These are phyloP conservation scores for Wasmannia auropunctata DNA, from an alignment of 1,140 invertebrate genomes.

Conservation along the genomic window DNA sequence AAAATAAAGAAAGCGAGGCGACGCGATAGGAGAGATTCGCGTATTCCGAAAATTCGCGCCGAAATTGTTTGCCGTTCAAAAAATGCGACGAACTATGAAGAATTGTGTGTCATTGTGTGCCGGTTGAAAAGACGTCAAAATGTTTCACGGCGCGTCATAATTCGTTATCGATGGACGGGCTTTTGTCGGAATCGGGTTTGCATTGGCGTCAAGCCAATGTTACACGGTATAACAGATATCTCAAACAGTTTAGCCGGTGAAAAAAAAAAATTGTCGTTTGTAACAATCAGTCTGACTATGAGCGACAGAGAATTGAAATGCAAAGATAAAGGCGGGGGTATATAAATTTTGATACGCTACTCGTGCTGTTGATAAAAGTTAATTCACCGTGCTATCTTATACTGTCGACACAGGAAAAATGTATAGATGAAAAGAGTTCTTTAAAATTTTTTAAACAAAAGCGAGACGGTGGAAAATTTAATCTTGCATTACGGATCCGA, in stretches of 20 bases:
- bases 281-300: not conserved
- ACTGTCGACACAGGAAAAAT: too few species aligned
- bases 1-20: not conserved
- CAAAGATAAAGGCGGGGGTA: not conserved
- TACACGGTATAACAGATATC: conserved; percentile 34
- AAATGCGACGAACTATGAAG: not conserved
- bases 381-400: not conserved
- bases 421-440: not conserved
- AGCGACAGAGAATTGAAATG: conserved; percentile 2
- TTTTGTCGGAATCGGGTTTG: conserved; percentile 35
- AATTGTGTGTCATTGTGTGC: conserved; percentile 23
- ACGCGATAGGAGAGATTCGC: conserved; percentile 6
- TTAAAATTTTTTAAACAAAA: too few species aligned
- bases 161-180: conserved; percentile 14
- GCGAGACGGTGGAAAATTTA: not conserved
- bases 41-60: not conserved
- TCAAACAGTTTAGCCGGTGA: not conserved
- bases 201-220: conserved; percentile 37
- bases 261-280: not conserved
- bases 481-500: not conserved
- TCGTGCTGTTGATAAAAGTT: conserved; percentile 11
- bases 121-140: conserved; percentile 22
- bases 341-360: conserved; percentile 6
- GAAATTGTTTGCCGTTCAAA: not conserved
- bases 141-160: conserved; percentile 18